phyloP scores from a whole-genome alignment of 1,140 invertebrate genomes.

The Chrysopa pallens region DNA sequence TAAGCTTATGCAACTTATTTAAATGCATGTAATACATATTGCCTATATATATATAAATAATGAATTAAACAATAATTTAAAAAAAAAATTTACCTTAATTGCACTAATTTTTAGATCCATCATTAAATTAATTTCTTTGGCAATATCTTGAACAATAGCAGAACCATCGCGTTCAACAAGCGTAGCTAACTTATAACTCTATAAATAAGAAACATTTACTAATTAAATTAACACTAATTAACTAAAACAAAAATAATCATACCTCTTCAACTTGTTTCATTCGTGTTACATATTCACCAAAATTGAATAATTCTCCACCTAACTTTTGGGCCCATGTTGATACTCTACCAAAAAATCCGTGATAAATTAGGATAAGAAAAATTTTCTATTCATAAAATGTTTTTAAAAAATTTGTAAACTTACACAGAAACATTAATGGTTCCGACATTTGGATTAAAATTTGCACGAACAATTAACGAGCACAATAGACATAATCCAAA shows the following conservation, averaged over 20 bases:
- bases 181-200: slow-evolving; percentile 56
- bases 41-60: neutral
- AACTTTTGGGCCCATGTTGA: neutral
- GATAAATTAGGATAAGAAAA: too few relatives aligned
- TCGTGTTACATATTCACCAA: neutral
- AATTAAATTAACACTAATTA: neutral
- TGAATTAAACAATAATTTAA: slow-evolving; percentile 2
- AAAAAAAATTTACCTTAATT: slow-evolving; percentile 37
- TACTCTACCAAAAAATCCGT: neutral
- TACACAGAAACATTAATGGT: too few relatives aligned
- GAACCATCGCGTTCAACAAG: slow-evolving; percentile 49
- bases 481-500: too few relatives aligned
- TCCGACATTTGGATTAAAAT: too few relatives aligned
- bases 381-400: too few relatives aligned
- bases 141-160: slow-evolving; percentile 53
- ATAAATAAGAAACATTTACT: slow-evolving; percentile 14
- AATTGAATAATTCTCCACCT: neutral
- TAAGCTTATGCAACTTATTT: neutral
- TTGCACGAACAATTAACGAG: too few relatives aligned
- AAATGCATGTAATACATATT: neutral
- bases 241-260: neutral
- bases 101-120: slow-evolving; percentile 71
- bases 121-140: slow-evolving; percentile 60
- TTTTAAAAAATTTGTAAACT: too few relatives aligned
- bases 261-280: neutral